phyloP scores from a whole-genome alignment of 2,888 invertebrate species.

The Arrhopalites spinosus region DNA sequence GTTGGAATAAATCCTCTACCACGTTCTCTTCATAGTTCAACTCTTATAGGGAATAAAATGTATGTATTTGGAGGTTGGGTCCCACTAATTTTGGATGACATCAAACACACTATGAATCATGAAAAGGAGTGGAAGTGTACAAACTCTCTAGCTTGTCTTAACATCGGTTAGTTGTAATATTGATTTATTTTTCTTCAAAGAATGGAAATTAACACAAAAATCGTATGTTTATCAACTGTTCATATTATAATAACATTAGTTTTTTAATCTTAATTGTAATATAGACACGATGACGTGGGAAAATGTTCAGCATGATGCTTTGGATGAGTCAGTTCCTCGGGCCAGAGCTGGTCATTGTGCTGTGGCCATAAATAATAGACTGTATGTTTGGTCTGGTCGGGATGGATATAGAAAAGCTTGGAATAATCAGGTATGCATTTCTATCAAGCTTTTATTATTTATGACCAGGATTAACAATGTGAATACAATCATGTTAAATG shows the following conservation, averaged over 20 bases:
- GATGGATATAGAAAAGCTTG: constrained; percentile 99
- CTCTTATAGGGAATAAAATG: constrained; percentile 93
- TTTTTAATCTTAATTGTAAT: no score
- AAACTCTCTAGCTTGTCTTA: constrained; percentile 90
- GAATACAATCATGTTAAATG: no score
- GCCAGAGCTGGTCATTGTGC: constrained; percentile 98
- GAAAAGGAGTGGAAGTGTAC: constrained; percentile 99
- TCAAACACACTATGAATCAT: constrained; percentile 85
- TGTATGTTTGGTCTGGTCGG: constrained; percentile 99
- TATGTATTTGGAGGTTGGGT: constrained; percentile 99
- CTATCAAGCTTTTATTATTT: no score
- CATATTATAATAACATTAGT: no score
- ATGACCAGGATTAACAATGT: no score
- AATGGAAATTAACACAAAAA: no score
- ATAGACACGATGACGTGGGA: constrained; percentile 94
- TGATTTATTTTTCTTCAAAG: no score
- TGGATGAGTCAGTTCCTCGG: constrained; percentile 87
- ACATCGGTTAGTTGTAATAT: constrained; percentile 72
- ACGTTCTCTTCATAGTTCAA: constrained; percentile 94
- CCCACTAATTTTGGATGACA: constrained; percentile 86
- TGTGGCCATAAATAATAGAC: constrained; percentile 89
- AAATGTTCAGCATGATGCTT: constrained; percentile 78
- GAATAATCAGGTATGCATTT: constrained; percentile 88
- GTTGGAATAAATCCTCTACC: constrained; percentile 88
- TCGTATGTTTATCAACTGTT: no score